phyloP scores from a whole-genome alignment of 2,797 vertebrate species.

The Amazona finschi region DNA sequence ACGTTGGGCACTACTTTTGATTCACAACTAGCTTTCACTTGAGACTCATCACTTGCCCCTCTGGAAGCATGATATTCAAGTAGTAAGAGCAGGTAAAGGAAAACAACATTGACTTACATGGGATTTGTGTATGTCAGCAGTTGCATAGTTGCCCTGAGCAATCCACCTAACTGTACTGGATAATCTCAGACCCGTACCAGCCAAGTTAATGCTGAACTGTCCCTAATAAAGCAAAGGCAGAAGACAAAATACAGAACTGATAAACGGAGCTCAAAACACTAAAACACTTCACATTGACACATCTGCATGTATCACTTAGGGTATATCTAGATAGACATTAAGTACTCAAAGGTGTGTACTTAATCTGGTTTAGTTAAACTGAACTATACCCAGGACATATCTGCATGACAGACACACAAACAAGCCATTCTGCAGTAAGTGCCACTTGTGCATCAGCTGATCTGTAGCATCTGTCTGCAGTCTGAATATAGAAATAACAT shows the following conservation, averaged over 20 bases:
- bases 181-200: constrained; percentile 89
- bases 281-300: not conserved
- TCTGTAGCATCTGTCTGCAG: not conserved
- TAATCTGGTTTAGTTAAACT: not conserved
- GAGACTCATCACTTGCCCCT: not conserved
- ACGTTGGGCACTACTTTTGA: not conserved
- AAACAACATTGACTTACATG: constrained; percentile 78
- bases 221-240: constrained; percentile 75
- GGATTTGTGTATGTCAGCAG: constrained; percentile 89
- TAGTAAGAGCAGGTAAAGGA: not conserved
- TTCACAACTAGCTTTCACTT: not conserved
- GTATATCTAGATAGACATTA: not conserved
- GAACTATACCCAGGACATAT: not conserved
- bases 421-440: not conserved
- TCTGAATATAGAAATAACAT: not conserved
- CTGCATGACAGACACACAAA: not conserved
- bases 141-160: constrained; percentile 90
- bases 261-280: not conserved
- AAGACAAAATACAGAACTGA: not conserved
- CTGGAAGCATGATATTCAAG: not conserved
- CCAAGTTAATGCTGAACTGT: constrained; percentile 94
- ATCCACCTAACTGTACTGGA: constrained; percentile 88
- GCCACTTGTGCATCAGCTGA: not conserved
- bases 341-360: not conserved
- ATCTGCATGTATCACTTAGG: not conserved